Evolutionary conservation across 2,888 invertebrate species (phyloP).

Genomic region (Timema cristinae): DNA sequence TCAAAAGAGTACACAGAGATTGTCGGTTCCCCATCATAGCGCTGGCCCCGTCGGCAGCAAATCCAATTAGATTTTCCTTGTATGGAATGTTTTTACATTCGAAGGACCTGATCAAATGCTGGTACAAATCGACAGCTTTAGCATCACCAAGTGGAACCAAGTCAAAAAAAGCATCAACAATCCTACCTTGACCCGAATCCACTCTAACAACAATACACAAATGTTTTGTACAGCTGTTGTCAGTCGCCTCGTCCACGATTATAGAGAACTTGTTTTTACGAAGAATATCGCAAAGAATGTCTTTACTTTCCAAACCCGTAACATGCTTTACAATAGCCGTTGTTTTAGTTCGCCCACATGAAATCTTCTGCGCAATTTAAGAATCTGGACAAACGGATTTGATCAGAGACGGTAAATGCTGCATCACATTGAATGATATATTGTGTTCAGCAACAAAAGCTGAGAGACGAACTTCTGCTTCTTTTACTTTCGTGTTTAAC

Average conservation of each 20-base stretch:
- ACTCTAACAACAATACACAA: slow-evolving; percentile 34
- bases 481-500: slow-evolving; percentile 5
- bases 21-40: slow-evolving; percentile 39
- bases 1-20: slow-evolving; percentile 38
- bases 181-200: not conserved
- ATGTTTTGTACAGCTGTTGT: slow-evolving; percentile 35
- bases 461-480: slow-evolving; percentile 2
- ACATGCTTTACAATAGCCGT: slow-evolving; percentile 33
- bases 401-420: slow-evolving; percentile 33
- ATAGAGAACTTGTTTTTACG: slow-evolving; percentile 30
- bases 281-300: slow-evolving; percentile 29
- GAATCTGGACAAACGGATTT: slow-evolving; percentile 33
- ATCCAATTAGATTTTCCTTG: slow-evolving; percentile 39
- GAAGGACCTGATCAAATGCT: slow-evolving; percentile 32
- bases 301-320: slow-evolving; percentile 28
- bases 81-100: slow-evolving; percentile 35
- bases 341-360: slow-evolving; percentile 32
- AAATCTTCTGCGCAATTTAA: slow-evolving; percentile 32
- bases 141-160: slow-evolving; percentile 33
- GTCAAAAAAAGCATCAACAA: slow-evolving; percentile 31
- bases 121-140: slow-evolving; percentile 26
- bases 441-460: slow-evolving; percentile 14
- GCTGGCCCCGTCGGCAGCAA: slow-evolving; percentile 42
- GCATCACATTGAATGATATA: slow-evolving; percentile 33
- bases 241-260: slow-evolving; percentile 37